Base-by-base conservation (phyloP, 2,113 vertebrate genomes). In the Tricholaema leucomelas region DNA sequence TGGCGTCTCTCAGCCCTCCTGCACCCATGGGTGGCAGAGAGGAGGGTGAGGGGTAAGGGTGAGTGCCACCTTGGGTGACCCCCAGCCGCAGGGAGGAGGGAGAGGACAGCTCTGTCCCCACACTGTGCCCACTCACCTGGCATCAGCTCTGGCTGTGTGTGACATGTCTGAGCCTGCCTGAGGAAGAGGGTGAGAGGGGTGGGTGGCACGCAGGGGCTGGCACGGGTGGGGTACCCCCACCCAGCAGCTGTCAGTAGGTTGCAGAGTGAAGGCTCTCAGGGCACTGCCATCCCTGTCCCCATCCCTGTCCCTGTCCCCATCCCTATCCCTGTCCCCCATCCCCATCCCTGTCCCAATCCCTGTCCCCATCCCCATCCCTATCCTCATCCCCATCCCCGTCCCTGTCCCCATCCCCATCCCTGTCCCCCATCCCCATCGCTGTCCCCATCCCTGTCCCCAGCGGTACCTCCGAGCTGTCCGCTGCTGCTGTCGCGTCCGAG, bases 401-500 rank as follows among this genome's bases (percentile, higher is more conserved):
- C n/a, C n/a, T n/a, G n/a, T n/a, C n/a, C n/a, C n/a, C n/a, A n/a
- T n/a, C n/a, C n/a, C n/a, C n/a, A n/a, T n/a, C n/a, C n/a, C n/a
- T n/a, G n/a, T n/a, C n/a, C n/a, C n/a, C n/a, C n/a, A n/a, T n/a
- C n/a, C n/a, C n/a, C n/a, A n/a, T n/a, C n/a, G n/a, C n/a, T n/a
- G n/a, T n/a, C n/a, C n/a, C n/a, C n/a, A n/a, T n/a, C n/a, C n/a
- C n/a, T n/a, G n/a, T n/a, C n/a, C n/a, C n/a, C n/a, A n/a, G n/a
- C 4, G 1, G 13, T 54, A 59, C 85, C 81, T 67, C 65, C 1
- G 5, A 13, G 7, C 50, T 0, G 64, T 6, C 18, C 6, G n/a
- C 60, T 40, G 1, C 28, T 0, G 2, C 12, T 4, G 8, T 25
- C 9, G 11, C 0, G 46, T 27, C 55, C 0, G 27, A 14, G 38